These are phyloP conservation scores for Lamellibrachia luymesi DNA, from an alignment of 1,140 invertebrate species.

Conservation along the genomic window DNA sequence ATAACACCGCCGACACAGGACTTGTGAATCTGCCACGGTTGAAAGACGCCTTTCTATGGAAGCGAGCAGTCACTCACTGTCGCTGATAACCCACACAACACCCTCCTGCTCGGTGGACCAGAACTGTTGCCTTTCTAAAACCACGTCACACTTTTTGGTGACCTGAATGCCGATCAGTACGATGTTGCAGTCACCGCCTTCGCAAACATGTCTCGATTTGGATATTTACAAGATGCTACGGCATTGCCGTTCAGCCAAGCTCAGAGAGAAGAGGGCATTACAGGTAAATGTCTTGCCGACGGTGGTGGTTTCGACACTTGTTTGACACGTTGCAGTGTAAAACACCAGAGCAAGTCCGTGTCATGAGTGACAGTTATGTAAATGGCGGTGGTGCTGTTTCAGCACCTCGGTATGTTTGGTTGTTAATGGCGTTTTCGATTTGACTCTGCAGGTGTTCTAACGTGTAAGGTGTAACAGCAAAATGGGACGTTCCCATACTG, in stretches of 20 bases:
- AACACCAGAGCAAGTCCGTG: not conserved
- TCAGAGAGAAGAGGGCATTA: not conserved
- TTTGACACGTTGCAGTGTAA: not conserved
- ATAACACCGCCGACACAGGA: not conserved
- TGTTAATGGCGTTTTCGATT: not conserved
- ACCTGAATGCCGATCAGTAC: not conserved
- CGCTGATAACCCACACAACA: not conserved
- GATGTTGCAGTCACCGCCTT: not conserved
- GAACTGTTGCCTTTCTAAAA: not conserved
- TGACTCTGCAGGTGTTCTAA: not conserved
- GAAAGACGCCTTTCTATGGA: not conserved
- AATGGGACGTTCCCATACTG: not conserved
- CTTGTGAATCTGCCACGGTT: not conserved
- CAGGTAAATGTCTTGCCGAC: not conserved
- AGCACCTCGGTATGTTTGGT: not conserved
- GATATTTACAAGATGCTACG: not conserved
- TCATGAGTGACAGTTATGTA: not conserved
- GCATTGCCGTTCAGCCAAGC: not conserved
- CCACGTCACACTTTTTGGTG: not conserved
- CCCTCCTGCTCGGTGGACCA: not conserved
- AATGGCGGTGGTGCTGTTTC: not conserved
- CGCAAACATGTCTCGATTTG: not conserved
- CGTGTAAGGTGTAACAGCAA: not conserved
- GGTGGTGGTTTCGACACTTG: not conserved
- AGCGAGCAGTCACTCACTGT: not conserved